Evolutionary conservation across 2,113 vertebrate species (phyloP).

Genomic region (Anthoscopus minutus): DNA sequence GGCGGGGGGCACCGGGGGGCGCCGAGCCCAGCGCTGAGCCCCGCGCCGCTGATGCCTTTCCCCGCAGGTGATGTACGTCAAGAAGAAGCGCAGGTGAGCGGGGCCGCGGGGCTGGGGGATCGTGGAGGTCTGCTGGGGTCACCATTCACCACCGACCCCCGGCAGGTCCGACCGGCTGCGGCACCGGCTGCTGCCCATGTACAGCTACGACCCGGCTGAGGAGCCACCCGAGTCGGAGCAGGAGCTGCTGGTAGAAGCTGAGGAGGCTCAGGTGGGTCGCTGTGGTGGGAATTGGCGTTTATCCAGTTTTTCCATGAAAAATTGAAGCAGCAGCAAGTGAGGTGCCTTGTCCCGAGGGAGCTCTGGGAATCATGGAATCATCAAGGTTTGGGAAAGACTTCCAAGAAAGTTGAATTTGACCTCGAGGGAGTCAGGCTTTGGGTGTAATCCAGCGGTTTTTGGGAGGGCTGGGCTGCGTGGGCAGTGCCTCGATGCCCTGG

Average conservation of each 20-base stretch:
- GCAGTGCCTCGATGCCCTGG: neutral
- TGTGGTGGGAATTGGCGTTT: neutral
- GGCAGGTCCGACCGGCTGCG: constrained; percentile 86
- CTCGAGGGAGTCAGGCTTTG: neutral
- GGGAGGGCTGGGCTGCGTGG: neutral
- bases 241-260: constrained; percentile 83
- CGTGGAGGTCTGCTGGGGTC: neutral
- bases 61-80: constrained; percentile 84
- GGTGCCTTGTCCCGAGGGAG: neutral
- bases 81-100: constrained; percentile 85
- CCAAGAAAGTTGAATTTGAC: accelerated
- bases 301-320: neutral
- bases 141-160: accelerated
- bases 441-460: neutral
- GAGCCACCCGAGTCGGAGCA: constrained; percentile 89
- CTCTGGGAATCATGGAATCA: neutral
- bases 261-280: constrained; percentile 82
- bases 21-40: neutral
- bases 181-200: constrained; percentile 91
- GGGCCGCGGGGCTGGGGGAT: neutral
- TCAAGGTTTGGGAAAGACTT: neutral
- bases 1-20: neutral
- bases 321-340: accelerated
- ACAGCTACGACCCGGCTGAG: constrained; percentile 91
- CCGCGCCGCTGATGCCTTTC: neutral